Conservation (phyloP, 2,113 vertebrate species). For the Neolamprologus hecqui region DNA sequence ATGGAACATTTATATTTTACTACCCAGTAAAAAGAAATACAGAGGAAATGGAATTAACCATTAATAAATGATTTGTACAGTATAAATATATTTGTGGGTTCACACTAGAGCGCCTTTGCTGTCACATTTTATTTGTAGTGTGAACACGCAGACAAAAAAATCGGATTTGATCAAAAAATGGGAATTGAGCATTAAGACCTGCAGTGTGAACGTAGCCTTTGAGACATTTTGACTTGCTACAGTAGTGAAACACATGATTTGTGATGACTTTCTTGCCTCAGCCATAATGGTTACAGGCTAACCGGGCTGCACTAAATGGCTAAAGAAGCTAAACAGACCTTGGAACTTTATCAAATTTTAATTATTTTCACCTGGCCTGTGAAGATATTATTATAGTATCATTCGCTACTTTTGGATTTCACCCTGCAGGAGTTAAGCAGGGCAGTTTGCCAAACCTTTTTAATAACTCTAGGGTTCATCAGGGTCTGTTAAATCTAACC, state of each 20-base stretch:
- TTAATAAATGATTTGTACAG: background rate
- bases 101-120: accelerated
- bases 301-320: background rate
- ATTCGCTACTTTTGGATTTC: background rate
- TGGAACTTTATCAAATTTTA: background rate
- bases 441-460: background rate
- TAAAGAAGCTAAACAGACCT: background rate
- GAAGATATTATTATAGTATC: background rate
- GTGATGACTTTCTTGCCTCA: background rate
- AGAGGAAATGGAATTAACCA: background rate
- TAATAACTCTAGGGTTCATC: background rate
- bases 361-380: background rate
- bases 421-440: background rate
- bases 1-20: background rate
- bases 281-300: background rate
- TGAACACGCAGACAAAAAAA: background rate
- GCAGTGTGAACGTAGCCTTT: background rate
- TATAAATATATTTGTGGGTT: background rate
- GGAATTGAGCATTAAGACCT: background rate
- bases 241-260: background rate
- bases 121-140: background rate
- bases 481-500: background rate
- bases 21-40: background rate
- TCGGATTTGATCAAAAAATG: background rate
- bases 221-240: background rate